A percentile compares a stretch with the other conserved stretches of the same genome.
Conservation (phyloP, 2,113 vertebrate species). For the Elanoides forficatus region DNA sequence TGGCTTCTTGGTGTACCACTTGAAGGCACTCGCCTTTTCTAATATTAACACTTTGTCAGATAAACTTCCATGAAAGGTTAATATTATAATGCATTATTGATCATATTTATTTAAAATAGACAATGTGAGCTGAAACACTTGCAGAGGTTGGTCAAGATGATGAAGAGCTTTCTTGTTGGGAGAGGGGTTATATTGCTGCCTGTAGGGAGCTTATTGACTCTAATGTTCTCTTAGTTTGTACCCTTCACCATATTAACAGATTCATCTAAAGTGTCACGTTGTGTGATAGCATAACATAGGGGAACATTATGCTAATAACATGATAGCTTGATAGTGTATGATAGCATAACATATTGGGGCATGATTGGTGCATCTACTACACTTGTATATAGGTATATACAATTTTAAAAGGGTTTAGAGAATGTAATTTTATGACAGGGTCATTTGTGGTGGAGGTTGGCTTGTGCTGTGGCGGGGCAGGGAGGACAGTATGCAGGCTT, state of each 20-base stretch:
- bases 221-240: background rate
- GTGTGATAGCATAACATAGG: background rate
- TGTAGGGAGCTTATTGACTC: background rate
- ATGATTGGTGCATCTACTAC: background rate
- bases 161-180: background rate
- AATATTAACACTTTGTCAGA: background rate
- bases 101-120: background rate
- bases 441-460: background rate
- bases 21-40: background rate
- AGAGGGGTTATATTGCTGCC: background rate
- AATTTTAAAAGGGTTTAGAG: background rate
- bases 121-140: background rate
- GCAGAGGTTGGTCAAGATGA: background rate
- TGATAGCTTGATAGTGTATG: background rate
- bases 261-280: background rate
- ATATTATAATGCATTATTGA: background rate
- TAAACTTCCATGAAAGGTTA: background rate
- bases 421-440: background rate
- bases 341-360: background rate
- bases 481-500: background rate
- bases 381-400: background rate
- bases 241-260: background rate
- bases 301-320: background rate
- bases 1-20: background rate
- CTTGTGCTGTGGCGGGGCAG: background rate